Evolutionary conservation across 2,113 vertebrate genomes (phyloP), one percentile per base, ranked within the genome.

Genomic region (Egretta garzetta): DNA sequence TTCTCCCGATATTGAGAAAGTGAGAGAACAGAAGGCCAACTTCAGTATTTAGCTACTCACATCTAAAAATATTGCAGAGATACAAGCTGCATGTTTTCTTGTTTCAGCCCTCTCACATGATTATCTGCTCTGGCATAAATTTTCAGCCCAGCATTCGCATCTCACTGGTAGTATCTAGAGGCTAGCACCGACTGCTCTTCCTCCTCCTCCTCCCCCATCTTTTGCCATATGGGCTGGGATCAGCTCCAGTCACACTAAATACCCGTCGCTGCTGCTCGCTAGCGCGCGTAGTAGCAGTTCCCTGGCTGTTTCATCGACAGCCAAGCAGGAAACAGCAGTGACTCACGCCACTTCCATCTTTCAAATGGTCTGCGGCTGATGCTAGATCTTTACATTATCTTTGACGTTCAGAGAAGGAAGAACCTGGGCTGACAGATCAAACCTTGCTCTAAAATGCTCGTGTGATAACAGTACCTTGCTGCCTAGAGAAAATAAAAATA

Each of bases 231-330:
- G 83, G 90, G 58, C 68, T 92, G 94, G 86, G 80, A 97, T 52
- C 86, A 92, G 90, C 92, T 96, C 90, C 91, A 95, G 86, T 18
- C 82, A 76, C 81, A 37, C 60, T n/a, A 59, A 84, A 80, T 66
- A 91, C 35, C 90, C 74, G 30, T 53, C 86, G 63, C 88, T 59
- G 9, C 80, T 64, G 74, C 88, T 79, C 11, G 0, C 53, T 58
- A 12, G 37, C 59, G 62, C 3, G 1, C 1, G 8, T 24, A 84
- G 90, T 80, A 92, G 80, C 82, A 77, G 81, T 2, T 86, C 90
- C 63, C 66, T n/a, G 71, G 41, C 81, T 63, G 84, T 19, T 91
- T 94, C 91, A 92, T 72, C 94, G 30, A 1, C 60, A 86, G 92
- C 52, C 79, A 80, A 83, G 82, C 59, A 85, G 91, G 81, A 91